Evolutionary conservation across 1,140 invertebrate species (phyloP).

Genomic region (Philopotamus ludificatus): DNA sequence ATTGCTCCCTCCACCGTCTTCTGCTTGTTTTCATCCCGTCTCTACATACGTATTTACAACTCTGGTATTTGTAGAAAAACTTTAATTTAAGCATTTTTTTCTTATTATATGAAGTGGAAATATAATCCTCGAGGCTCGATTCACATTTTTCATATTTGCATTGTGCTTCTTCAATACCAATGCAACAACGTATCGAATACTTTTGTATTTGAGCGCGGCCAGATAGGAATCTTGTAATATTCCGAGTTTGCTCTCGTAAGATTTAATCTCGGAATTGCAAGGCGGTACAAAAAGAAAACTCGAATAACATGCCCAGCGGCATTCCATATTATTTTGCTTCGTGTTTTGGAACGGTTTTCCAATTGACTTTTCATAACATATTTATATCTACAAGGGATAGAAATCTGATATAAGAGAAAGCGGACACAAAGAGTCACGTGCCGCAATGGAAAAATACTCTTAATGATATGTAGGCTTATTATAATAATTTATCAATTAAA

Average conservation of each 20-base stretch:
- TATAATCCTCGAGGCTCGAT: too few species aligned
- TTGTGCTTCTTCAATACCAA: neutral
- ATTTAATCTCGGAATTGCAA: slow-evolving; percentile 40
- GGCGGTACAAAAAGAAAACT: slow-evolving; percentile 32
- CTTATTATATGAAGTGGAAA: too few species aligned
- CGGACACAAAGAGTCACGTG: too few species aligned
- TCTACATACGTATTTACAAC: too few species aligned
- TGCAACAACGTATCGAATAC: slow-evolving; percentile 10
- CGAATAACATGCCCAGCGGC: slow-evolving; percentile 35
- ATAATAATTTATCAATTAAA: too few species aligned
- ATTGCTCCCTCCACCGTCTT: neutral
- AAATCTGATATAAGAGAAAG: too few species aligned
- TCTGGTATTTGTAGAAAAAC: too few species aligned
- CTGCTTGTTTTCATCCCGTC: slow-evolving; percentile 16
- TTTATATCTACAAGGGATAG: neutral
- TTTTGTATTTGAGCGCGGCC: slow-evolving; percentile 10
- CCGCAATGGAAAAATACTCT: too few species aligned
- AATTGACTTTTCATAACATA: slow-evolving; percentile 23
- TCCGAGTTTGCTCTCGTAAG: slow-evolving; percentile 23
- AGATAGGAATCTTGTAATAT: slow-evolving; percentile 19
- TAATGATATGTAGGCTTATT: too few species aligned
- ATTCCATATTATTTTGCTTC: slow-evolving; percentile 29
- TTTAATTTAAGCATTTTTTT: neutral
- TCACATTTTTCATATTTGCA: too few species aligned
- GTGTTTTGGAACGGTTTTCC: slow-evolving; percentile 31